Conservation (phyloP, 2,888 invertebrate genomes). For the Petrolisthes cinctipes region DNA sequence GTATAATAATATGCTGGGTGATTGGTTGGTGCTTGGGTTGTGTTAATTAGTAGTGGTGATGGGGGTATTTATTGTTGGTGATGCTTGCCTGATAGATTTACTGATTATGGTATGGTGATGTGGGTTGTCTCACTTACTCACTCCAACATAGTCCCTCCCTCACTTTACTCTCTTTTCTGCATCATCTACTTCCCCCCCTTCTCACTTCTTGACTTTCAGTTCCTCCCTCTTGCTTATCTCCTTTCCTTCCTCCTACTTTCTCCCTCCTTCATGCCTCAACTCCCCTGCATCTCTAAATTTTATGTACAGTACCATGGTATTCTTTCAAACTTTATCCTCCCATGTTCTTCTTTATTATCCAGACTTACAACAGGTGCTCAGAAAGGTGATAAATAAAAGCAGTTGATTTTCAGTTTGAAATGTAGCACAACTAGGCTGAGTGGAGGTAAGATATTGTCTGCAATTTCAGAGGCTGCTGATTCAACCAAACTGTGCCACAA, state of each 20-base stretch:
- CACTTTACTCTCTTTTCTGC: background rate
- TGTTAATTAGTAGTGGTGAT: conserved; percentile 12
- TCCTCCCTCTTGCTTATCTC: background rate
- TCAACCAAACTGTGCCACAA: no score
- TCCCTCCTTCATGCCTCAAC: background rate
- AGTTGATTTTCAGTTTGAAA: no score
- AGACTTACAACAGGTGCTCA: no score
- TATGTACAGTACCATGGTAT: background rate
- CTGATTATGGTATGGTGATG: background rate
- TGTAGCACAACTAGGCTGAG: no score
- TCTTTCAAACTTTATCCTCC: background rate
- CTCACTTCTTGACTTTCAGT: background rate
- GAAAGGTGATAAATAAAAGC: no score
- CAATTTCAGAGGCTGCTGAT: no score
- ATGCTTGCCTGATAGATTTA: conserved; percentile 24
- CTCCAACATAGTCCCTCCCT: background rate
- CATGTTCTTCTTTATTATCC: background rate
- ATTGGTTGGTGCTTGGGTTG: background rate
- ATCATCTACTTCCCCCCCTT: background rate
- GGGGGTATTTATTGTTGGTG: conserved; percentile 17
- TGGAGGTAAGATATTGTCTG: no score
- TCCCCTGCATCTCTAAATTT: no score
- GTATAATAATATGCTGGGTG: no score
- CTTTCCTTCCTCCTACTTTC: background rate
- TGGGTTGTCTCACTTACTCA: background rate